Conservation (phyloP, 1,140 invertebrate species). For the Ladona fulva region DNA sequence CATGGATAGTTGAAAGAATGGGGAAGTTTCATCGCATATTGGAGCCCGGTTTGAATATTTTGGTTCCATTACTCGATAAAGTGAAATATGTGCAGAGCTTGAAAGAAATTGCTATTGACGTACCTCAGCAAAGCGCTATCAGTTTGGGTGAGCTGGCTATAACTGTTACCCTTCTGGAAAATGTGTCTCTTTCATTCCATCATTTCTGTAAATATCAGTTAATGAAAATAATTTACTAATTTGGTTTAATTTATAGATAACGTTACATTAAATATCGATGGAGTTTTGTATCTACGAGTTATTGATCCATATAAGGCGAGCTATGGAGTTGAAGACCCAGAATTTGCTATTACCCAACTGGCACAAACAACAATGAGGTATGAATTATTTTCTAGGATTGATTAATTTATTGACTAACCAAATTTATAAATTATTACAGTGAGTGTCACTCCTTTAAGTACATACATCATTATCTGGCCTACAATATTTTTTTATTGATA, state of each 20-base stretch:
- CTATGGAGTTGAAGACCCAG: constrained; percentile 98
- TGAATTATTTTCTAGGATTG: not conserved
- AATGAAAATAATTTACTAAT: not conserved
- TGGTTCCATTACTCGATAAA: constrained; percentile 85
- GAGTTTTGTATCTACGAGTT: constrained; percentile 91
- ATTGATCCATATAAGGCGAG: constrained; percentile 91
- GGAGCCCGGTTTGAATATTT: constrained; percentile 88
- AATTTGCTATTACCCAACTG: constrained; percentile 97
- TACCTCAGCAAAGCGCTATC: constrained; percentile 97
- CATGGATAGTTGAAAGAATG: constrained; percentile 98
- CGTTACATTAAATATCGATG: constrained; percentile 94
- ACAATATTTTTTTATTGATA: too few species aligned
- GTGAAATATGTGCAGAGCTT: constrained; percentile 98
- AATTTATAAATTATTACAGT: too few species aligned
- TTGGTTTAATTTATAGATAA: constrained; percentile 58
- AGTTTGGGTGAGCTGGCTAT: constrained; percentile 55
- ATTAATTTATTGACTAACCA: too few species aligned
- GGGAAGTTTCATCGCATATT: constrained; percentile 90
- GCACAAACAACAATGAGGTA: constrained; percentile 97
- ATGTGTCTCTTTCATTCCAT: too few species aligned
- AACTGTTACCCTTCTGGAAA: too few species aligned
- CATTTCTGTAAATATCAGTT: not conserved
- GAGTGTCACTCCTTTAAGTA: too few species aligned
- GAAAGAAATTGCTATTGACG: constrained; percentile 99
- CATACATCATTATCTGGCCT: too few species aligned